Percentiles rank a stretch among this genome's conserved stretches.
These are phyloP conservation scores for Chrysotoxum bicinctum DNA, from an alignment of 2,888 invertebrate genomes.

Conservation along the genomic window DNA sequence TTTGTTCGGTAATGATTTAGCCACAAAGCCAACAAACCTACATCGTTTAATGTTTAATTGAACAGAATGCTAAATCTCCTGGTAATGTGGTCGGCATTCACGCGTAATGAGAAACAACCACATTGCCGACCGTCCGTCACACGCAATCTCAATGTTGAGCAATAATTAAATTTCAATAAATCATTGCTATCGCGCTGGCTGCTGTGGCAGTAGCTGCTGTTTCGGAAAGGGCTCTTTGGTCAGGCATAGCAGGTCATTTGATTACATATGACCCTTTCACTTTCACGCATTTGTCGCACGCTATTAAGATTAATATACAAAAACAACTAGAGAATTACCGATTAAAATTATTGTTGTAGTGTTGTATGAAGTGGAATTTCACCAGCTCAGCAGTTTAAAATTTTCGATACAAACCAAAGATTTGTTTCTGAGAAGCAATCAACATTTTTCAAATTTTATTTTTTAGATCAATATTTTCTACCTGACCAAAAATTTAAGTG, in stretches of 20 bases:
- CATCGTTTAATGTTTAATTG: not conserved
- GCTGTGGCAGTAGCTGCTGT: not conserved
- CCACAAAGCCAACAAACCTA: not conserved
- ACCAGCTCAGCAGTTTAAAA: not conserved
- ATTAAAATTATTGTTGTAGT: not conserved
- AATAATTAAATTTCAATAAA: slow-evolving; percentile 66
- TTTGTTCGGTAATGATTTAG: slow-evolving; percentile 37
- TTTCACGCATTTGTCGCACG: slow-evolving; percentile 23
- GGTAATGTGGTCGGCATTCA: slow-evolving; percentile 17
- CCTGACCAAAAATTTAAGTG: no score
- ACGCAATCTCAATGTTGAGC: slow-evolving; percentile 30
- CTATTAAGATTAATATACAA: not conserved
- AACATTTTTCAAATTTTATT: no score
- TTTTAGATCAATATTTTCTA: no score
- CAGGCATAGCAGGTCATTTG: slow-evolving; percentile 20
- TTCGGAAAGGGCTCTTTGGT: not conserved
- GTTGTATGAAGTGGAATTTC: not conserved
- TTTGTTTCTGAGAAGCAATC: not conserved
- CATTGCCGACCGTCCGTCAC: not conserved
- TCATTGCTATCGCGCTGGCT: slow-evolving; percentile 33
- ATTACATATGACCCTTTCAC: slow-evolving; percentile 31
- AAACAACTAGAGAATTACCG: not conserved
- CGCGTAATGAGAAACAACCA: slow-evolving; percentile 15
- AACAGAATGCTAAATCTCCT: slow-evolving; percentile 19
- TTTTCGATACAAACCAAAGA: not conserved